These are phyloP conservation scores for Pandemis heparana DNA, from an alignment of 2,888 invertebrate species.

Conservation along the genomic window DNA sequence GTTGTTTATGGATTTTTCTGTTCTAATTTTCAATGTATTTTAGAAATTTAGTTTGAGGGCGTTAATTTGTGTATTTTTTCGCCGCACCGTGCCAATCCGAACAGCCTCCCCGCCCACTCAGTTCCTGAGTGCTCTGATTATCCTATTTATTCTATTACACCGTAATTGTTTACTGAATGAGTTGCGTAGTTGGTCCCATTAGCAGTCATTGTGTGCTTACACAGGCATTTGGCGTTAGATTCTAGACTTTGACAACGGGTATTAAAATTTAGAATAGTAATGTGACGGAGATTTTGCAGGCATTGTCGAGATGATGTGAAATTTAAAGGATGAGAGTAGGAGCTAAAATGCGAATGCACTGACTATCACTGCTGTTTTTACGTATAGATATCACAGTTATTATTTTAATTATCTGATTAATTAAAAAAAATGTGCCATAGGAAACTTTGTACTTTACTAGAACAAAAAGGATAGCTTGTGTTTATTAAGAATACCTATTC, in stretches of 20 bases:
- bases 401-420: too few species aligned
- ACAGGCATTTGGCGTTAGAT: slow-evolving; percentile 25
- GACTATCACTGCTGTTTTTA: too few species aligned
- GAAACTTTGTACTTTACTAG: too few species aligned
- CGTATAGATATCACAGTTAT: too few species aligned
- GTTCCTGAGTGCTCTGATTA: slow-evolving; percentile 81
- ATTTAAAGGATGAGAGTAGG: not conserved
- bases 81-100: slow-evolving; percentile 30
- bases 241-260: not conserved
- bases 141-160: slow-evolving; percentile 84
- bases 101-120: slow-evolving; percentile 52
- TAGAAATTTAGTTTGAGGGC: too few species aligned
- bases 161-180: slow-evolving; percentile 80
- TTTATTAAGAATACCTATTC: too few species aligned
- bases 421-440: too few species aligned
- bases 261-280: not conserved
- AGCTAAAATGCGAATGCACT: not conserved
- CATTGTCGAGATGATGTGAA: not conserved
- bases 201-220: slow-evolving; percentile 70
- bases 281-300: not conserved
- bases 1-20: too few species aligned
- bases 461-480: too few species aligned
- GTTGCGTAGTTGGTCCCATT: slow-evolving; percentile 72
- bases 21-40: too few species aligned
- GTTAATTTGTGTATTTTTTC: not conserved